Conservation (phyloP, 2,888 invertebrate genomes). For the Quadroppia sp. region DNA sequence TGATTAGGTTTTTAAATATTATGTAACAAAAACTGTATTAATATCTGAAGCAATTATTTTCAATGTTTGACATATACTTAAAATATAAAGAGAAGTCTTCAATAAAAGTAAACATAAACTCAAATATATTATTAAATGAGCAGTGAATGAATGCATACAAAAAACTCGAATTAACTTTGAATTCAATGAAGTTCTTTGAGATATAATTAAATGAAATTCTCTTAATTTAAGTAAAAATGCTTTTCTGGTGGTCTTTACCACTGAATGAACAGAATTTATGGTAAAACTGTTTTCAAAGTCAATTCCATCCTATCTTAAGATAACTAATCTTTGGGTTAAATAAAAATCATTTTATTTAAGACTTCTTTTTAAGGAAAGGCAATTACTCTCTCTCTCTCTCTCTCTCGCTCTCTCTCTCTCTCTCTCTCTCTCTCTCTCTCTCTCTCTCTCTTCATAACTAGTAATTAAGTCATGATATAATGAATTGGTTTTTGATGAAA, state of each 20-base stretch:
- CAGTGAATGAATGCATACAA: no score
- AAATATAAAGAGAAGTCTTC: no score
- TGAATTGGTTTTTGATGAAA: background rate
- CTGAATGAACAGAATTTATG: background rate
- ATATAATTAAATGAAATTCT: background rate
- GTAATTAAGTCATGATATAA: conserved; percentile 6
- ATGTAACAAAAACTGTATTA: no score
- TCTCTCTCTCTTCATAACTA: background rate
- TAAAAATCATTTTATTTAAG: background rate
- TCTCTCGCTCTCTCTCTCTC: no score
- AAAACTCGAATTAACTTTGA: background rate
- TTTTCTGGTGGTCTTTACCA: background rate
- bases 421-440: no score
- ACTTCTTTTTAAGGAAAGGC: background rate
- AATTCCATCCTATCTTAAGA: background rate
- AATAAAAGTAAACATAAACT: no score
- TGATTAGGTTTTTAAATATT: no score
- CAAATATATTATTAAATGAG: no score
- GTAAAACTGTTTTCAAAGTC: conserved; percentile 4
- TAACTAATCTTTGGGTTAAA: background rate
- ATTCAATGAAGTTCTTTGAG: no score
- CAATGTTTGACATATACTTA: no score
- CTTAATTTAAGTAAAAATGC: background rate
- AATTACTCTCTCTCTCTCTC: background rate
- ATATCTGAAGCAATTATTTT: no score